A percentile compares a stretch with the other conserved stretches of the same genome.
phyloP scores from a whole-genome alignment of 2,888 invertebrate species.

The Drosophila setosimentum region DNA sequence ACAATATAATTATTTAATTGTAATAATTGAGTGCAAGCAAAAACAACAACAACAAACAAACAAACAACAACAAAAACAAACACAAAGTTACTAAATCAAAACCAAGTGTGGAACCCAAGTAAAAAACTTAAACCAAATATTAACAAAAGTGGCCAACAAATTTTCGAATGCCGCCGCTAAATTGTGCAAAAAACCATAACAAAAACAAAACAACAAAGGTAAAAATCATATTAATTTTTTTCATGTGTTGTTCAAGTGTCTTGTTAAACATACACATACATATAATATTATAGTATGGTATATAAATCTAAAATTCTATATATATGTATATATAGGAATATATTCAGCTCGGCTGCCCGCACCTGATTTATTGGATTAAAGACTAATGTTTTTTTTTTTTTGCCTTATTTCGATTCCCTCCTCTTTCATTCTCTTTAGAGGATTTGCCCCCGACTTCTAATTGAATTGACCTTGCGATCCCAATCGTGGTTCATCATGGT shows the following conservation, averaged over 20 bases:
- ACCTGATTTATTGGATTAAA: conserved; percentile 36
- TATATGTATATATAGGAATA: neutral
- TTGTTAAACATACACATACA: conserved; percentile 10
- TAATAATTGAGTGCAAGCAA: conserved; percentile 42
- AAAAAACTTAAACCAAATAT: conserved; percentile 36
- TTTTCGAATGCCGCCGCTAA: conserved; percentile 74
- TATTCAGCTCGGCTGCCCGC: neutral
- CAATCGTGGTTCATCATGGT: conserved; percentile 14
- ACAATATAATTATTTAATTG: conserved; percentile 30
- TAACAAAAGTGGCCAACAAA: conserved; percentile 21
- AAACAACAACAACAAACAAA: conserved; percentile 5
- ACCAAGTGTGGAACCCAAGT: conserved; percentile 27
- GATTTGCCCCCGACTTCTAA: conserved; percentile 3
- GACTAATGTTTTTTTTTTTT: neutral
- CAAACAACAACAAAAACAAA: conserved; percentile 1
- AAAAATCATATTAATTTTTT: conserved; percentile 28
- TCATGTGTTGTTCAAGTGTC: conserved; percentile 43
- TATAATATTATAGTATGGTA: neutral
- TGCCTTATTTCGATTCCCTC: neutral
- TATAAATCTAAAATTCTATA: neutral
- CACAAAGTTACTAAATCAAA: neutral
- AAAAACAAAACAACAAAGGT: conserved; percentile 41
- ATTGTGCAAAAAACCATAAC: conserved; percentile 54
- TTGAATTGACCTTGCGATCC: conserved; percentile 34
- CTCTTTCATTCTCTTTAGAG: neutral